phyloP scores from a whole-genome alignment of 1,140 invertebrate species.

The Dinothrombium tinctorium region DNA sequence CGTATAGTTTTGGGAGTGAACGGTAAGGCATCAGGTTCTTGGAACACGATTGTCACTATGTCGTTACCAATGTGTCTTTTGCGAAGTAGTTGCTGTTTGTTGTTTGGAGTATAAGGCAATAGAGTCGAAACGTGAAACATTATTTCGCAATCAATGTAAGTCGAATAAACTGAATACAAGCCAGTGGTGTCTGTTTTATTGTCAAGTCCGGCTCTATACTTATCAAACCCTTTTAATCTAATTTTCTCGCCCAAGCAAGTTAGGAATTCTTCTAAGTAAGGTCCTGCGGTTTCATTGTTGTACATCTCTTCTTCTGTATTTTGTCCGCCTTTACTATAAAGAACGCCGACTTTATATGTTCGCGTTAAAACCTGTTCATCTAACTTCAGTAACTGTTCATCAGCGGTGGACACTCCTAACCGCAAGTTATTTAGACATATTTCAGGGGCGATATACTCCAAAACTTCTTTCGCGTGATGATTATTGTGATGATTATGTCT shows the following conservation, averaged over 20 bases:
- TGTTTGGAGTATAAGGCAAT: conserved; percentile 73
- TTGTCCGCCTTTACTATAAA: conserved; percentile 77
- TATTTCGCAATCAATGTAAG: conserved; percentile 59
- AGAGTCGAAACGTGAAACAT: conserved; percentile 88
- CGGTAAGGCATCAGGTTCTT: conserved; percentile 73
- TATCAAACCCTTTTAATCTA: conserved; percentile 63
- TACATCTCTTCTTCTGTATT: conserved; percentile 94
- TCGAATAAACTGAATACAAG: conserved; percentile 56
- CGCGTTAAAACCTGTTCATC: conserved; percentile 73
- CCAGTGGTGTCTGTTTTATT: conserved; percentile 72
- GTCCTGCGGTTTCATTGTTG: conserved; percentile 51
- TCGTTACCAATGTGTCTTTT: conserved; percentile 84
- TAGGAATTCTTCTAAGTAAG: conserved; percentile 67
- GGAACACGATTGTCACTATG: conserved; percentile 88
- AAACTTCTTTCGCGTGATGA: conserved; percentile 47
- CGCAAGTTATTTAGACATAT: conserved; percentile 37
- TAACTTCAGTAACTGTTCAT: conserved; percentile 69
- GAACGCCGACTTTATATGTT: conserved; percentile 76
- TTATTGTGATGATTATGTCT: conserved; percentile 16
- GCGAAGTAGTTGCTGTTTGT: conserved; percentile 63
- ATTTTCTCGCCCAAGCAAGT: conserved; percentile 64
- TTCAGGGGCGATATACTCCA: conserved; percentile 71
- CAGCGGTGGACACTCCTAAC: conserved; percentile 22
- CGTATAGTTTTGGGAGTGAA: conserved; percentile 78
- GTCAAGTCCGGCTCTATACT: conserved; percentile 72